These are phyloP conservation scores for Rattus norvegicus DNA, from an alignment of 2,113 vertebrate genomes.

Conservation along the genomic window GRCr8 NC_086027.1:53275001-53275500, in stretches of 20 bases:
- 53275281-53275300: neutral
- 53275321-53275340: neutral
- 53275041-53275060: neutral
- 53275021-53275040: neutral
- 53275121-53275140: neutral
- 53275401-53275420: neutral
- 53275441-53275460: neutral
- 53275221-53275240: accelerated
- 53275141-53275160: neutral
- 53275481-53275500: neutral
- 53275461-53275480: neutral
- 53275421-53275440: neutral
- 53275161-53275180: neutral
- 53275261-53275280: accelerated
- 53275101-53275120: neutral
- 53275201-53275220: accelerated
- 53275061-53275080: neutral
- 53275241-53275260: accelerated
- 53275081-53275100: neutral
- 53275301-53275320: neutral
- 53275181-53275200: neutral
- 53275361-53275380: neutral
- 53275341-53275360: neutral
- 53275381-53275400: neutral
- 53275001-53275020: neutral